Evolutionary conservation across 1,140 invertebrate genomes (phyloP).

Genomic region (Solen grandis): DNA sequence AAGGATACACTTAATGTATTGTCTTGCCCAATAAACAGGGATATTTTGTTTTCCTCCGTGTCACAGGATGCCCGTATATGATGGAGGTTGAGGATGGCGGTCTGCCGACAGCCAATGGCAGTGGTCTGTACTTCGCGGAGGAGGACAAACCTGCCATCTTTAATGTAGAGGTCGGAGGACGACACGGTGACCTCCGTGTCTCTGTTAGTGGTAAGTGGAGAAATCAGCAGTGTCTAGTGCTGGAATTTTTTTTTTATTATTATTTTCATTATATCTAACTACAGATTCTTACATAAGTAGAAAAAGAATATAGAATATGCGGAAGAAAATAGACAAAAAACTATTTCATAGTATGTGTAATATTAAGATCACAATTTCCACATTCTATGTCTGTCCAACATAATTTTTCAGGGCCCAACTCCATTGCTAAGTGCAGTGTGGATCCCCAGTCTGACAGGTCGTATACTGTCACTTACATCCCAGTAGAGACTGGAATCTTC

Average conservation of each 20-base stretch:
- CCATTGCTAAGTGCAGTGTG: conserved; percentile 84
- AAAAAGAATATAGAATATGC: too few relatives aligned
- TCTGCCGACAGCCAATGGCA: conserved; percentile 75
- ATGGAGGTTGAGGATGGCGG: conserved; percentile 73
- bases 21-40: too few relatives aligned
- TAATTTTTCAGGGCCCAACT: conserved; percentile 87
- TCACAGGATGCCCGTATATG: conserved; percentile 73
- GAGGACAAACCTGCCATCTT: conserved; percentile 80
- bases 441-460: conserved; percentile 83
- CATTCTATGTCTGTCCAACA: too few relatives aligned
- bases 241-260: too few relatives aligned
- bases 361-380: too few relatives aligned
- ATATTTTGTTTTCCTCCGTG: too few relatives aligned
- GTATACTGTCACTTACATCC: conserved; percentile 86
- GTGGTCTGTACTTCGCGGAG: conserved; percentile 76
- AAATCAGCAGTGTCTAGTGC: too few relatives aligned
- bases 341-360: too few relatives aligned
- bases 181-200: conserved; percentile 78
- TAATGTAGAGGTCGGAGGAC: conserved; percentile 80
- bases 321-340: too few relatives aligned
- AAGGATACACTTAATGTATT: too few relatives aligned
- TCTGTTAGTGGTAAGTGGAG: conserved; percentile 77
- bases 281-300: too few relatives aligned
- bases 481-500: conserved; percentile 88
- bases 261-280: too few relatives aligned